Conservation (phyloP, 2,113 vertebrate species). For the Alligator sinensis region DNA sequence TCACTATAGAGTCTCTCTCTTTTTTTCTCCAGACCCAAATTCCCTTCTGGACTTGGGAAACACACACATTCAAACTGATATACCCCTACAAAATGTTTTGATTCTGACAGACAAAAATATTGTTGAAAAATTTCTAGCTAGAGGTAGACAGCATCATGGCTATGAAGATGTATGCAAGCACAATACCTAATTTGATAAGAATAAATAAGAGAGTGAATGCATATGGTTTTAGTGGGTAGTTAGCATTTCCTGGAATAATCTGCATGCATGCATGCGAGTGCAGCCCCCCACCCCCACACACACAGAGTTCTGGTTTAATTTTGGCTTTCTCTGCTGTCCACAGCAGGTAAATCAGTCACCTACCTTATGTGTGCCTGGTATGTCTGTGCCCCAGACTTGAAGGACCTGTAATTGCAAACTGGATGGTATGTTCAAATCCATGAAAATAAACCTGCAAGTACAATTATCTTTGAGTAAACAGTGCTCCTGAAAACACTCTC, state of each 20-base stretch:
- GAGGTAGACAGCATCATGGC: background rate
- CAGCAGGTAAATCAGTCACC: background rate
- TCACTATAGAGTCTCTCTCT: background rate
- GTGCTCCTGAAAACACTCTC: background rate
- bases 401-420: background rate
- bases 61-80: too few species aligned
- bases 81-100: too few species aligned
- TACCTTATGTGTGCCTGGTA: background rate
- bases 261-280: too few species aligned
- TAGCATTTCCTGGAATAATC: background rate
- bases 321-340: background rate
- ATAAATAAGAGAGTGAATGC: background rate
- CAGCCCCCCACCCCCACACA: too few species aligned
- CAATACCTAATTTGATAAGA: background rate
- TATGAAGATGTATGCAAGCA: background rate
- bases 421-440: background rate
- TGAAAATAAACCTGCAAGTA: background rate
- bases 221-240: background rate
- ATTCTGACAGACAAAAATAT: too few species aligned
- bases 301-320: background rate
- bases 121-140: too few species aligned
- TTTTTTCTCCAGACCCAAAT: background rate
- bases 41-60: background rate
- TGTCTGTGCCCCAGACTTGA: too few species aligned
- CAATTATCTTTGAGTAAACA: background rate